Conservation (phyloP, 2,797 vertebrate genomes). For the Chelon labrosus region DNA sequence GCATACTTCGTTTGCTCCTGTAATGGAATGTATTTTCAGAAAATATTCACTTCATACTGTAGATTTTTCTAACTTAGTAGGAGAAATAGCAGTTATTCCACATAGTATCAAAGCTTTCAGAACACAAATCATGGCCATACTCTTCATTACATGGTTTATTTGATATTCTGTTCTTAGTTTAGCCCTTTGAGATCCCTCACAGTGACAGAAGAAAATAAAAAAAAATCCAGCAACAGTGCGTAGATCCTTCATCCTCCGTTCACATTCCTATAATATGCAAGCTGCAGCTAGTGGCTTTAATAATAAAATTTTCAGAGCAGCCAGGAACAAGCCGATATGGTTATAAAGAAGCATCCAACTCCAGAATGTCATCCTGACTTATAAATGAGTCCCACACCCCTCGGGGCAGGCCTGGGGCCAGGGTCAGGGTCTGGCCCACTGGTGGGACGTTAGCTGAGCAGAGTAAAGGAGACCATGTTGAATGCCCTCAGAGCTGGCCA, state of each 20-base stretch:
- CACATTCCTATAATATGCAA: constrained; percentile 24
- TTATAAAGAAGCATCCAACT: constrained; percentile 39
- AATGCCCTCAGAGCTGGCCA: constrained; percentile 25
- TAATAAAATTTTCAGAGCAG: constrained; percentile 54
- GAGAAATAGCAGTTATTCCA: neutral
- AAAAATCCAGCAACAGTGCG: constrained; percentile 5
- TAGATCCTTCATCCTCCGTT: neutral
- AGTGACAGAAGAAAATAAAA: neutral
- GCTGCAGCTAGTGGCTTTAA: constrained; percentile 52
- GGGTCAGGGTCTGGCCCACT: constrained; percentile 46
- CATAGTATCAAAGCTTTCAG: neutral
- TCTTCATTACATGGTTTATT: too few species aligned
- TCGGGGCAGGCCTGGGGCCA: constrained; percentile 40
- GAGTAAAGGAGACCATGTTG: constrained; percentile 11
- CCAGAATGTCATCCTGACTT: constrained; percentile 59
- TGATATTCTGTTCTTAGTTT: neutral
- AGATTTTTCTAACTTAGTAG: too few species aligned
- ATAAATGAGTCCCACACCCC: constrained; percentile 48
- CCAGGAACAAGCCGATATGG: constrained; percentile 38
- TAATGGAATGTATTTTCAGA: neutral
- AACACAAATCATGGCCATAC: neutral
- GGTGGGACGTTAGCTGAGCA: constrained; percentile 25
- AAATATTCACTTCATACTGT: neutral
- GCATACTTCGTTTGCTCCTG: neutral
- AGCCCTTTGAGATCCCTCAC: neutral